Evolutionary conservation across 2,888 invertebrate genomes (phyloP).

Genomic region (Blastobasis lacticolella): DNA sequence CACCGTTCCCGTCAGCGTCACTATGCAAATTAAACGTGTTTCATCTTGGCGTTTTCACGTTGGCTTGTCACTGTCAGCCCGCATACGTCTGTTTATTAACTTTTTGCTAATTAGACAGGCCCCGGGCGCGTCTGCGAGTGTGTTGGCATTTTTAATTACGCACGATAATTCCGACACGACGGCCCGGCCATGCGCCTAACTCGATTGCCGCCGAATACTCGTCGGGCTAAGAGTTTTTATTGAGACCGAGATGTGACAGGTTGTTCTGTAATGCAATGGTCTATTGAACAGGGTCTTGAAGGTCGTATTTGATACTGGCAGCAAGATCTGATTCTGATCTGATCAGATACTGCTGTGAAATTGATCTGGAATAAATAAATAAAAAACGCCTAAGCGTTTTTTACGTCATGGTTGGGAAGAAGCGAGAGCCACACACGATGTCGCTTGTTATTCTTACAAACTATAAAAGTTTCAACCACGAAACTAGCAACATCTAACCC

Average conservation of each 20-base stretch:
- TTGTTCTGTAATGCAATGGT: no score
- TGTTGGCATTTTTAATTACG: slow-evolving; percentile 73
- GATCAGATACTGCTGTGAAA: no score
- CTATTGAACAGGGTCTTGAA: no score
- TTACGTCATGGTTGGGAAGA: no score
- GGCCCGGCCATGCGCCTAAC: slow-evolving; percentile 25
- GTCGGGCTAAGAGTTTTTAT: slow-evolving; percentile 44
- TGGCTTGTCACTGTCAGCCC: slow-evolving; percentile 68
- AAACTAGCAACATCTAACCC: no score
- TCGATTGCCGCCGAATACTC: slow-evolving; percentile 36
- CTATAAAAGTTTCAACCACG: no score
- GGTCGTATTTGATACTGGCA: no score
- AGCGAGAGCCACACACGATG: no score
- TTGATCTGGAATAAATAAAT: no score
- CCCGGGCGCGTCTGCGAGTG: slow-evolving; percentile 40
- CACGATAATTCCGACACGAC: slow-evolving; percentile 54
- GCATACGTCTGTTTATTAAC: slow-evolving; percentile 68
- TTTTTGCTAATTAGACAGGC: slow-evolving; percentile 70
- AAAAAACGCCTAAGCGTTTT: no score
- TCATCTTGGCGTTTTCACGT: slow-evolving; percentile 71
- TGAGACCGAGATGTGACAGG: slow-evolving; percentile 20
- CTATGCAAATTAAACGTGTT: slow-evolving; percentile 69
- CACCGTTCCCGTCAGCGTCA: slow-evolving; percentile 38
- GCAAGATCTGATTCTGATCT: no score
- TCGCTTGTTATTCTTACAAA: no score